A percentile compares a stretch with the other conserved stretches of the same genome.
Conservation (phyloP, 2,797 vertebrate genomes). For the Myripristis murdjan region DNA sequence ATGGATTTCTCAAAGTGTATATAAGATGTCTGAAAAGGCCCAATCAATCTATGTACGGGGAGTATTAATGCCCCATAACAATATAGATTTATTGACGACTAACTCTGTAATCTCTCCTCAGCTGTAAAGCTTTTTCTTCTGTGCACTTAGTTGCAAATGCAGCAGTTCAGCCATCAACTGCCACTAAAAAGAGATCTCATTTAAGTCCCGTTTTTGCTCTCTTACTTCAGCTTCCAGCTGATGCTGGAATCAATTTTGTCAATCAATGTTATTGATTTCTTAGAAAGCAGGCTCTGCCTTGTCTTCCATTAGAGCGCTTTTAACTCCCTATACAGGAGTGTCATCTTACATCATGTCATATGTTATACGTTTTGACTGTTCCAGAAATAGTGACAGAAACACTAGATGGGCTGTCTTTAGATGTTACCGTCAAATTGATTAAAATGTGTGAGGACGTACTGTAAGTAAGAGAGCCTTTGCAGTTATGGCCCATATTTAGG, state of each 20-base stretch:
- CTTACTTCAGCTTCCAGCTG: neutral
- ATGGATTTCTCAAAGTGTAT: neutral
- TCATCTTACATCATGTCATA: neutral
- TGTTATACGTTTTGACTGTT: constrained; percentile 4
- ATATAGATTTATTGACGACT: constrained; percentile 22
- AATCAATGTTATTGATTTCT: constrained; percentile 37
- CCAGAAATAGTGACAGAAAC: constrained; percentile 5
- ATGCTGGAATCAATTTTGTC: constrained; percentile 31
- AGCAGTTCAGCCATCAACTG: neutral
- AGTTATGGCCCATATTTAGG: constrained; percentile 14
- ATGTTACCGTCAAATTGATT: too few relatives aligned
- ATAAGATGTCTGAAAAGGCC: neutral
- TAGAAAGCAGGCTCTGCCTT: constrained; percentile 27
- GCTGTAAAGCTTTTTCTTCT: constrained; percentile 19
- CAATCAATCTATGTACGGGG: neutral
- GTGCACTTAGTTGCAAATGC: neutral
- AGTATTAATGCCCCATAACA: neutral
- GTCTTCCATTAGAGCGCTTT: neutral
- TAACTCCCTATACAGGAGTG: neutral
- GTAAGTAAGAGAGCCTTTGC: constrained; percentile 21
- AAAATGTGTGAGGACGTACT: too few relatives aligned
- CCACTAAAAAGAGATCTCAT: constrained; percentile 1
- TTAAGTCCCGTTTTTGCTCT: constrained; percentile 7
- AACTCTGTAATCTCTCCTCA: constrained; percentile 2
- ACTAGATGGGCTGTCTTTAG: neutral